phyloP scores from a whole-genome alignment of 2,797 vertebrate species.

The Anabacerthia variegaticeps region DNA sequence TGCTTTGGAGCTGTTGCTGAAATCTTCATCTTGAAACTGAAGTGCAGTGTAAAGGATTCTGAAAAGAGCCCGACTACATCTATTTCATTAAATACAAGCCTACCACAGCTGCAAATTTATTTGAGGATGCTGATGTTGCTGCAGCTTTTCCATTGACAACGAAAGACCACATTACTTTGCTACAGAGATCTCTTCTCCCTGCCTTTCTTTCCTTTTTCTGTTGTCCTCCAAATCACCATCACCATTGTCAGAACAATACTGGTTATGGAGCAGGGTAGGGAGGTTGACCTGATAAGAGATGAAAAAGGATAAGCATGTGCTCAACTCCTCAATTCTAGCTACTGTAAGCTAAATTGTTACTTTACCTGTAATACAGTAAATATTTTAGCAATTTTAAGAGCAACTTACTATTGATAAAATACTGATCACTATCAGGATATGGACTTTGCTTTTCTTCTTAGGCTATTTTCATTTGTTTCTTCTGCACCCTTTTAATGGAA shows the following conservation, averaged over 20 bases:
- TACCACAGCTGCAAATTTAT: neutral
- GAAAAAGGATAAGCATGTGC: neutral
- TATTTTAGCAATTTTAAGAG: constrained; percentile 46
- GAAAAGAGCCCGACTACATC: neutral
- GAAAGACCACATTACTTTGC: neutral
- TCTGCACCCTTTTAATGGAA: constrained; percentile 87
- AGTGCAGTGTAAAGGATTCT: neutral
- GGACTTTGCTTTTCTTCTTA: constrained; percentile 82
- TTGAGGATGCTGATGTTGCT: neutral
- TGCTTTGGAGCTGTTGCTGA: constrained; percentile 10
- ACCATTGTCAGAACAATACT: neutral
- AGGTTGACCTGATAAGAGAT: neutral
- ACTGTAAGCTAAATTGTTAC: constrained; percentile 13
- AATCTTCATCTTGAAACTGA: constrained; percentile 3
- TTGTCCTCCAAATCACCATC: neutral
- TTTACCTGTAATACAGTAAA: constrained; percentile 12
- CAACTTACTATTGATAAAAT: constrained; percentile 39
- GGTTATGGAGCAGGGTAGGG: neutral
- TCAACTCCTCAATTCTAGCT: neutral
- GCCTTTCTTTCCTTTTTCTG: neutral
- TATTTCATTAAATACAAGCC: neutral
- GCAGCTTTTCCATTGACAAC: neutral
- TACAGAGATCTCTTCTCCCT: neutral
- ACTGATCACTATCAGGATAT: constrained; percentile 70
- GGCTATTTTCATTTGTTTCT: constrained; percentile 88